These are phyloP conservation scores for Conops quadrifasciatus DNA, from an alignment of 2,888 invertebrate species.

Conservation along the genomic window DNA sequence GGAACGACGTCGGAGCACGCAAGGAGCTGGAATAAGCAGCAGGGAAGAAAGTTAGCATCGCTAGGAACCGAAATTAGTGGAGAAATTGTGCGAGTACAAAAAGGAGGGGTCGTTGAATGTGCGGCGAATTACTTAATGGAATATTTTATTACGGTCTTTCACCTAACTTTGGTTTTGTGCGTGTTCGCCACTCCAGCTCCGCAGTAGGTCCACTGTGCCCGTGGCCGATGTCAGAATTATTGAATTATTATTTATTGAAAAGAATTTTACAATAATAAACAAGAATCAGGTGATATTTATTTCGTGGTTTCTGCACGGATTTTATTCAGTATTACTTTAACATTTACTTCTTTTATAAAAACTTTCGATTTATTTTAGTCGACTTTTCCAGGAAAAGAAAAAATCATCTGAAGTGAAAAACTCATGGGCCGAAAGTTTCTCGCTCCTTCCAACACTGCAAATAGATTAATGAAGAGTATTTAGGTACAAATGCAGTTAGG, in stretches of 20 bases:
- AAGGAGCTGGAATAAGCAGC: neutral
- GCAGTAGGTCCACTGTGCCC: too few species aligned
- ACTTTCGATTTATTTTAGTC: too few species aligned
- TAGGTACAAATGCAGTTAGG: slow-evolving; percentile 8
- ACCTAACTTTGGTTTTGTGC: slow-evolving; percentile 9
- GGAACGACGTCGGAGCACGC: neutral
- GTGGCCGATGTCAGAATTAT: too few species aligned
- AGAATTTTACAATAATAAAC: too few species aligned
- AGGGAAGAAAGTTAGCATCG: neutral
- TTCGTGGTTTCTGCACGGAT: too few species aligned
- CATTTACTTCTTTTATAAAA: too few species aligned
- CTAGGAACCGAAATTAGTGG: neutral
- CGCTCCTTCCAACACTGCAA: neutral
- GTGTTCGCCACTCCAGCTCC: neutral
- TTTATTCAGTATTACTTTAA: too few species aligned
- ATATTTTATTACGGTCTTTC: slow-evolving; percentile 36
- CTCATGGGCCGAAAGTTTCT: too few species aligned
- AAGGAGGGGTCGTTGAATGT: slow-evolving; percentile 28
- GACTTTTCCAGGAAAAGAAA: too few species aligned
- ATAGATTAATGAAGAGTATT: neutral
- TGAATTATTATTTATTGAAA: too few species aligned
- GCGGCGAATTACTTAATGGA: slow-evolving; percentile 38
- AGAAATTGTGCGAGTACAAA: neutral
- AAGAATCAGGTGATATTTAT: too few species aligned
- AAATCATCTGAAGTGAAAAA: too few species aligned